These are phyloP conservation scores for Pseudomyrmex sp. DNA, from an alignment of 1,140 invertebrate genomes.

Conservation along the genomic window DNA sequence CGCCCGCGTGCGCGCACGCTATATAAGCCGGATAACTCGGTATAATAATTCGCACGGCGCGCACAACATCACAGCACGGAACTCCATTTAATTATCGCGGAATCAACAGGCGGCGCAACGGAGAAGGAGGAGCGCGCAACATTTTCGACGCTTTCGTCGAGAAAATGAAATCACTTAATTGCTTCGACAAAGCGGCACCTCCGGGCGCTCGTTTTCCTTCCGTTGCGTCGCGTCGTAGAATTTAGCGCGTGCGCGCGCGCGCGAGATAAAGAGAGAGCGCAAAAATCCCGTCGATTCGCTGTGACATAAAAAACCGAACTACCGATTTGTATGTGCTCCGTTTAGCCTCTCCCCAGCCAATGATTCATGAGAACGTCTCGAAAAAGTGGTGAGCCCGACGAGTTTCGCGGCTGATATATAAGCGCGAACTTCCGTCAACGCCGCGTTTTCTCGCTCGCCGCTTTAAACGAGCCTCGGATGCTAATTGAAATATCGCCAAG, in stretches of 20 bases:
- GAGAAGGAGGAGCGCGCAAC: constrained; percentile 31
- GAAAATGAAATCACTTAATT: constrained; percentile 62
- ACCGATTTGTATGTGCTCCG: constrained; percentile 26
- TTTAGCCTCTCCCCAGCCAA: neutral
- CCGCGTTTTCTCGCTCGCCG: constrained; percentile 74
- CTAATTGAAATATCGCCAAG: constrained; percentile 84
- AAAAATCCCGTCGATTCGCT: constrained; percentile 55
- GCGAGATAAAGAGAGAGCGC: constrained; percentile 23
- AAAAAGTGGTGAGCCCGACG: constrained; percentile 14
- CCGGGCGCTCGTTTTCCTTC: constrained; percentile 57
- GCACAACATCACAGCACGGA: constrained; percentile 38
- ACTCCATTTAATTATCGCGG: constrained; percentile 58
- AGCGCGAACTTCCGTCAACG: constrained; percentile 49
- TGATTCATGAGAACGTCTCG: constrained; percentile 45
- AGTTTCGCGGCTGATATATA: constrained; percentile 33
- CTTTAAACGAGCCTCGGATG: constrained; percentile 78
- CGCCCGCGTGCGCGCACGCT: neutral
- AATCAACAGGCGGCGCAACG: constrained; percentile 52
- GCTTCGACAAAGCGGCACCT: constrained; percentile 42
- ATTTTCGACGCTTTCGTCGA: constrained; percentile 60
- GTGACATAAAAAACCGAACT: constrained; percentile 59
- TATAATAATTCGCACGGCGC: constrained; percentile 52
- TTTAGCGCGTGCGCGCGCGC: constrained; percentile 1
- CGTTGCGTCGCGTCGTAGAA: constrained; percentile 19
- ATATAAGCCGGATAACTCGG: constrained; percentile 22